Evolutionary conservation across 2,113 vertebrate genomes (phyloP).

Genomic region (Tiliqua scincoides): DNA sequence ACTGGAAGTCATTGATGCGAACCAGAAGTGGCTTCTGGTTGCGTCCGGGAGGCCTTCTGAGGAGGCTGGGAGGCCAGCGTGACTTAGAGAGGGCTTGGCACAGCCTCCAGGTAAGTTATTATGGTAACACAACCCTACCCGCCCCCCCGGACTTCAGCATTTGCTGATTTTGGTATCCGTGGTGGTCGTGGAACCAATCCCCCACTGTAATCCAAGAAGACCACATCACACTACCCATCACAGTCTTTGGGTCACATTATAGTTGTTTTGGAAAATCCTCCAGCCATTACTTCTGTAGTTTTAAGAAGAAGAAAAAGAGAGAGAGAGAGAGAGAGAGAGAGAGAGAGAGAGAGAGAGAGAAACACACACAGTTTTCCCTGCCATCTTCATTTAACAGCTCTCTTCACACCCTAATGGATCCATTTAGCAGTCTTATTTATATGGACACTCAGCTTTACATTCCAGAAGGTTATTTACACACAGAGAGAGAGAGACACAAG

Average conservation of each 20-base stretch:
- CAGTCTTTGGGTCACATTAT: not conserved
- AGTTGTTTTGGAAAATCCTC: not conserved
- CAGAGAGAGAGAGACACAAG: not conserved
- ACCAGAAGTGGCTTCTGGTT: too few relatives aligned
- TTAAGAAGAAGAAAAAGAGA: not conserved
- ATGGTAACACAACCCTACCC: too few relatives aligned
- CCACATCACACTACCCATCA: not conserved
- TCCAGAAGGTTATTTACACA: not conserved
- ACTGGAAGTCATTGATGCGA: too few relatives aligned
- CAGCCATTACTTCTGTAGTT: not conserved
- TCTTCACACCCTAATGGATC: not conserved
- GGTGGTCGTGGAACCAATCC: too few relatives aligned
- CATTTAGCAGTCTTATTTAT: constrained; percentile 18
- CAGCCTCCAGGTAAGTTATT: too few relatives aligned
- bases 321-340: not conserved
- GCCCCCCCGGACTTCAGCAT: too few relatives aligned
- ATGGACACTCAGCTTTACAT: not conserved
- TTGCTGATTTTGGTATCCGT: too few relatives aligned
- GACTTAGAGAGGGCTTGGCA: too few relatives aligned
- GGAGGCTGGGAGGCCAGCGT: too few relatives aligned
- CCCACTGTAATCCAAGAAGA: too few relatives aligned
- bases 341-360: not conserved
- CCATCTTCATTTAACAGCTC: not conserved
- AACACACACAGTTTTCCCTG: constrained; percentile 31
- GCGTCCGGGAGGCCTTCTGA: too few relatives aligned